These are phyloP conservation scores for Drosophila erecta DNA, from an alignment of 1,140 invertebrate species.

Conservation along the genomic window DNA sequence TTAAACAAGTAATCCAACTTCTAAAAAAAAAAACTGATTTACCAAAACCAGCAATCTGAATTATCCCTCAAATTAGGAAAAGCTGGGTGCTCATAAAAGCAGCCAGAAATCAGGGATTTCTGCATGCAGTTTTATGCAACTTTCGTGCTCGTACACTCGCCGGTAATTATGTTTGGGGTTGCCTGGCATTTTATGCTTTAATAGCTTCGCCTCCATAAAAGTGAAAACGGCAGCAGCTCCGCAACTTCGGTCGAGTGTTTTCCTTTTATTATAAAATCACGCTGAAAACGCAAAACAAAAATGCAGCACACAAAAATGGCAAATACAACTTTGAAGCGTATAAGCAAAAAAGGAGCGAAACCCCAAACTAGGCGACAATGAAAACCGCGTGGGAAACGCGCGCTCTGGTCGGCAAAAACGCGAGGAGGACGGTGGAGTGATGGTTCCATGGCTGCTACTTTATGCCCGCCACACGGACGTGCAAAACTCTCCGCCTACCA, in stretches of 20 bases:
- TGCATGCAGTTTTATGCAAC: constrained; percentile 27
- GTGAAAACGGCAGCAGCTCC: constrained; percentile 49
- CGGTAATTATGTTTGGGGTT: constrained; percentile 49
- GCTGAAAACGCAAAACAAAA: constrained; percentile 61
- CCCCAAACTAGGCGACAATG: constrained; percentile 54
- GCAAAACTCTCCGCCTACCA: constrained; percentile 14
- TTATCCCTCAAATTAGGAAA: constrained; percentile 28
- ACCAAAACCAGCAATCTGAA: constrained; percentile 2
- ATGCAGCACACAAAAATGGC: constrained; percentile 45
- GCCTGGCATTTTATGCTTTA: constrained; percentile 62
- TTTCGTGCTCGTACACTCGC: constrained; percentile 29
- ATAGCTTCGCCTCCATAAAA: constrained; percentile 61
- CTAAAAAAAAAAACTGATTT: background rate
- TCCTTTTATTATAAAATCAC: constrained; percentile 63
- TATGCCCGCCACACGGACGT: constrained; percentile 52
- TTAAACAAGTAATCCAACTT: background rate
- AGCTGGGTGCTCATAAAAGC: constrained; percentile 16
- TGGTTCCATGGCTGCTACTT: constrained; percentile 53
- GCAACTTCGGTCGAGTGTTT: constrained; percentile 43
- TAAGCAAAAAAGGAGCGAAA: constrained; percentile 35
- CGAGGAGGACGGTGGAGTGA: background rate
- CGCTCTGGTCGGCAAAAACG: constrained; percentile 17
- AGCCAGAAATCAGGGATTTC: constrained; percentile 14
- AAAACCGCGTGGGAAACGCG: constrained; percentile 60
- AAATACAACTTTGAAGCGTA: constrained; percentile 65